Evolutionary conservation across 2,113 vertebrate species (phyloP).

Genomic region (Tringa solitaria): DNA sequence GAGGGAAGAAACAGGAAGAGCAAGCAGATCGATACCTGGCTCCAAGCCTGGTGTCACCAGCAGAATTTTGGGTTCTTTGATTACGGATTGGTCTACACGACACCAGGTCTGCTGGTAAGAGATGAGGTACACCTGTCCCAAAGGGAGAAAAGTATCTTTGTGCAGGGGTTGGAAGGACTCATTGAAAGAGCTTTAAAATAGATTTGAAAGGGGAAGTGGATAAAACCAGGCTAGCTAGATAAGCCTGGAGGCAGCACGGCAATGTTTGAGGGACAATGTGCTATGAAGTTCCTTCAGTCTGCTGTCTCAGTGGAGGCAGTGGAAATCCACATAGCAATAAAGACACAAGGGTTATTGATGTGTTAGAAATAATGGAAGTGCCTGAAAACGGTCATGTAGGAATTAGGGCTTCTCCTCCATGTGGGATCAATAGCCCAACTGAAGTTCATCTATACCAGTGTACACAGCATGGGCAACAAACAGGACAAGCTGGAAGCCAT

Average conservation of each 20-base stretch:
- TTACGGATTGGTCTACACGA: rapidly evolving
- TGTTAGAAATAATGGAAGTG: not conserved
- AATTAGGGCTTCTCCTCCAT: not conserved
- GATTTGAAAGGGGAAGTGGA: not conserved
- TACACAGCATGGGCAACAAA: not conserved
- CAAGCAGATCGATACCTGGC: not conserved
- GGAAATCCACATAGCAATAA: not conserved
- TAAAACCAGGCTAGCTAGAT: not conserved
- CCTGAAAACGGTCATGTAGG: not conserved
- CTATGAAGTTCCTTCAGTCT: not conserved
- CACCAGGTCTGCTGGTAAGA: not conserved
- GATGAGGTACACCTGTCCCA: not conserved
- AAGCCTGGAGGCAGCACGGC: rapidly evolving
- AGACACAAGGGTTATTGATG: not conserved
- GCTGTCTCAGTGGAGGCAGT: not conserved
- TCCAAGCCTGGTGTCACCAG: not conserved
- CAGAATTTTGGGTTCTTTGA: not conserved
- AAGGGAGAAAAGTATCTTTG: not conserved
- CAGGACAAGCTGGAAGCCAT: not conserved
- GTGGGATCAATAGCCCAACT: not conserved
- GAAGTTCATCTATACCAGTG: not conserved
- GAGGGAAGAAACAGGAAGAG: not conserved
- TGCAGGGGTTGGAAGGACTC: not conserved
- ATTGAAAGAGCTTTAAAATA: not conserved
- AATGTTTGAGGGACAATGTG: rapidly evolving